Evolutionary conservation across 2,888 invertebrate genomes (phyloP), one percentile per base, ranked within the genome.

Genomic region (Athrips mouffetella): DNA sequence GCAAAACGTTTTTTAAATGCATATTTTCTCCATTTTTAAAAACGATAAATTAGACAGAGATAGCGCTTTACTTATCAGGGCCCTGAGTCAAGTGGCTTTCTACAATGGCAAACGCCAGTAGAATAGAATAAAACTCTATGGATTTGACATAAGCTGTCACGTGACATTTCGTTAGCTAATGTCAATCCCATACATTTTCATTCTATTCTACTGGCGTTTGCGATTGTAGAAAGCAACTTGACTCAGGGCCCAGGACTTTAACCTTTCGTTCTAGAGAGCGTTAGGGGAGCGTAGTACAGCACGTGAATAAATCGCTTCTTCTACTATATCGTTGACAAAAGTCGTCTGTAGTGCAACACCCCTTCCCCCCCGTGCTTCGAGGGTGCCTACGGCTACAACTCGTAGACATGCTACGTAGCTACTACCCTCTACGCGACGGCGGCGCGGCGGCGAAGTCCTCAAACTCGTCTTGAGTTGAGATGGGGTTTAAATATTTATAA

Each of bases 271-370:
- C 7, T n/a, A 27, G n/a, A 27, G 27, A 27, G n/a, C 27, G 27
- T 7, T 27, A 27, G 27, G 27, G 27, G 27, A 27, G 27, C n/a
- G 27, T 27, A 5, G 7, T 7, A 7, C 7, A 27, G 8, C 27
- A 27, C 27, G 27, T 27, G 27, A 27, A 8, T 27, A 27, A 27
- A 27, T 8, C 27, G 27, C 7, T n/a, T 8, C 27, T 27, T 27
- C 37, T n/a, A 7, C 10, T 6, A 6, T 11, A 11, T 3, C 11
- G 13, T 11, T 15, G 16, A 31, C 23, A 40, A 40, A 25, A 25
- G 25, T 13, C 40, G 40, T 40, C 42, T 29, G 42, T 27, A 42
- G 37, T 37, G 37, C 37, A 37, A 21, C 21, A 11, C 18, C 37
- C 37, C 37, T 21, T 5, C 21, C 33, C 37, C n/a, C n/a, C n/a